These are phyloP conservation scores for Hestina assimilis DNA, from an alignment of 1,140 invertebrate genomes.

Conservation along the genomic window DNA sequence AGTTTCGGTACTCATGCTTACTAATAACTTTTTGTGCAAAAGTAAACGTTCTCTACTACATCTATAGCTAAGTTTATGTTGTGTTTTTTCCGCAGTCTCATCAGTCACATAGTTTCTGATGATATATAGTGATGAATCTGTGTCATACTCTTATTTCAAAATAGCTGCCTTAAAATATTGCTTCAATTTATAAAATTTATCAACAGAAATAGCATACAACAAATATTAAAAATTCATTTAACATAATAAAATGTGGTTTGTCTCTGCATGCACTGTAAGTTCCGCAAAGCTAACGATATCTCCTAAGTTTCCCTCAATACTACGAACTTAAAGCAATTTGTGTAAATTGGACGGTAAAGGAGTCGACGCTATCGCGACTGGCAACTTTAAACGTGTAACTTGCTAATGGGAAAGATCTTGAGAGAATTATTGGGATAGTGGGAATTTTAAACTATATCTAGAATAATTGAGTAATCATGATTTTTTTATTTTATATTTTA, in stretches of 20 bases:
- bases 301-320: slow-evolving; percentile 21
- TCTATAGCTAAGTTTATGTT: too few species aligned
- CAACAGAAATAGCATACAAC: too few species aligned
- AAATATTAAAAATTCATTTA: too few species aligned
- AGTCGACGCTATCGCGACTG: slow-evolving; percentile 13
- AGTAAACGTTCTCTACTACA: too few species aligned
- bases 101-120: too few species aligned
- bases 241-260: neutral
- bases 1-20: too few species aligned
- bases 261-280: neutral
- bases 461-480: neutral
- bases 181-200: too few species aligned
- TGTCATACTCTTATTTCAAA: too few species aligned
- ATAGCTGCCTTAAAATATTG: too few species aligned
- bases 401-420: slow-evolving; percentile 13
- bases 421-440: slow-evolving; percentile 10
- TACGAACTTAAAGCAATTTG: slow-evolving; percentile 19
- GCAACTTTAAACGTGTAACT: slow-evolving; percentile 13
- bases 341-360: slow-evolving; percentile 28
- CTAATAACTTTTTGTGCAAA: too few species aligned
- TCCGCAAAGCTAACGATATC: slow-evolving; percentile 18
- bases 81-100: too few species aligned
- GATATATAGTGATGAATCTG: too few species aligned
- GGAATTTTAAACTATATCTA: neutral
- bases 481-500: neutral